Conservation (phyloP, 2,113 vertebrate species). For the Microtus oregoni region DNA sequence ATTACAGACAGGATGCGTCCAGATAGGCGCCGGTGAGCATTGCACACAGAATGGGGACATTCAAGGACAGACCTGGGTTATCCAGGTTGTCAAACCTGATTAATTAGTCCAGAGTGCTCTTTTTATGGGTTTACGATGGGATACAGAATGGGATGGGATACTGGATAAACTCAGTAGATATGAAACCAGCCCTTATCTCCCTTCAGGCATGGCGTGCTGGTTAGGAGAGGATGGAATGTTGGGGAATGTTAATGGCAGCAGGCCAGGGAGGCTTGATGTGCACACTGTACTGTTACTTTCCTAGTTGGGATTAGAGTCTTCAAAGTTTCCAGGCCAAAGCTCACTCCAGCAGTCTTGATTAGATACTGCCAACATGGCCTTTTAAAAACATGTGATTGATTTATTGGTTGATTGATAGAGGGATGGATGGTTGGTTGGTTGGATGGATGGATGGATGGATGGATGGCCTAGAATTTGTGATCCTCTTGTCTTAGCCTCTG, state of each 20-base stretch:
- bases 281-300: not conserved
- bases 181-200: not conserved
- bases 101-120: not conserved
- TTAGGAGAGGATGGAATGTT: not conserved
- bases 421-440: not conserved
- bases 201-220: not conserved
- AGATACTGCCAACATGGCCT: not conserved
- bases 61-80: not conserved
- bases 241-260: not conserved
- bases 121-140: not conserved
- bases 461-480: not conserved
- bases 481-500: not conserved
- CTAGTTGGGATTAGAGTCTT: not conserved
- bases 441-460: not conserved
- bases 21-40: not conserved
- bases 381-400: not conserved
- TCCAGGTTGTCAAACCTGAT: not conserved
- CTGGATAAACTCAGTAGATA: not conserved
- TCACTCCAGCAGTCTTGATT: not conserved
- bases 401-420: not conserved
- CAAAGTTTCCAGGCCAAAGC: not conserved
- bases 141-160: not conserved
- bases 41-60: not conserved
- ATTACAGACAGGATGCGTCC: not conserved
- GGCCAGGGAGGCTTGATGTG: not conserved